A percentile compares a stretch with the other conserved stretches of the same genome.
Evolutionary conservation across 2,888 invertebrate species (phyloP).

Genomic region (Caenorhabditis parvicauda): DNA sequence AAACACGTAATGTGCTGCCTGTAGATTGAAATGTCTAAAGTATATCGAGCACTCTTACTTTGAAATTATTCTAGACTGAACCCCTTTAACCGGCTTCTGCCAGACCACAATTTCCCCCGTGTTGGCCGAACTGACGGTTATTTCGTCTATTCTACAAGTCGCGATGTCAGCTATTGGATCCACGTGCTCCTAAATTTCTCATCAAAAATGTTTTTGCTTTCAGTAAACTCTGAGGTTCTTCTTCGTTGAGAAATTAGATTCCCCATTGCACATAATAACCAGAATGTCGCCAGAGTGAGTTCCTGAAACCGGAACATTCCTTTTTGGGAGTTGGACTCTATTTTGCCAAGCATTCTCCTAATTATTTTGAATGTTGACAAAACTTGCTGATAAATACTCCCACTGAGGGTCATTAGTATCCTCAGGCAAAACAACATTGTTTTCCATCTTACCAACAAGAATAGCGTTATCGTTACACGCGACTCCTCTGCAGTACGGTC

Average conservation of each 20-base stretch:
- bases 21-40: not conserved
- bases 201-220: not conserved
- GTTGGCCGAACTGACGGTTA: conserved; percentile 50
- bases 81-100: conserved; percentile 50
- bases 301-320: too few species aligned
- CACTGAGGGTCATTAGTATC: not conserved
- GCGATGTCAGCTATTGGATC: conserved; percentile 52
- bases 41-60: conserved; percentile 23
- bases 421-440: too few species aligned
- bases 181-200: conserved; percentile 43
- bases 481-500: conserved; percentile 37
- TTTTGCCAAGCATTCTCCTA: not conserved
- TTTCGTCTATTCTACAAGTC: conserved; percentile 56
- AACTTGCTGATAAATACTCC: too few species aligned
- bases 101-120: conserved; percentile 51
- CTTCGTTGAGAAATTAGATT: conserved; percentile 26
- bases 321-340: not conserved
- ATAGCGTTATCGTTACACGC: conserved; percentile 51
- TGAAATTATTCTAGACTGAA: conserved; percentile 39
- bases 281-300: conserved; percentile 50
- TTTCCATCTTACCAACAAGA: conserved; percentile 46
- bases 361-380: not conserved
- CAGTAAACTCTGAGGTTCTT: conserved; percentile 23
- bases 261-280: conserved; percentile 49
- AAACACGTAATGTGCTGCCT: conserved; percentile 40